A percentile compares a stretch with the other conserved stretches of the same genome.
Conservation (phyloP, 92 coral and sea anemone genomes). For the Micromussa lordhowensis region DNA sequence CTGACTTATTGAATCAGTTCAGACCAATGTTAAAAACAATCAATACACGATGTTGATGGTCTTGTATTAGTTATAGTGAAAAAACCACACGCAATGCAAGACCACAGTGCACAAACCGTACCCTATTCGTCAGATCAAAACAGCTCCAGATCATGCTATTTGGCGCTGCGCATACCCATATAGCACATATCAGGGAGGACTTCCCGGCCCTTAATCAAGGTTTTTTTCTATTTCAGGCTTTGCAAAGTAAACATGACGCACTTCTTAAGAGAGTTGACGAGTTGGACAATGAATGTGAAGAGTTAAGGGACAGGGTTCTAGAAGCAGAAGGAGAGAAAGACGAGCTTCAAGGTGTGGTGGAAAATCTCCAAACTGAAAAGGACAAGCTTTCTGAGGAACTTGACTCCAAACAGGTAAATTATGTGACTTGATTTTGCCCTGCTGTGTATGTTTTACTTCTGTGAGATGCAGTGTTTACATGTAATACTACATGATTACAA, state of each 20-base stretch:
- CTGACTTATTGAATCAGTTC: too few species aligned
- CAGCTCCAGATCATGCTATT: too few species aligned
- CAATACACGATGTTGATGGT: too few species aligned
- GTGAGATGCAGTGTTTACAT: neutral
- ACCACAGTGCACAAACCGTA: too few species aligned
- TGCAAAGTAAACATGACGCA: conserved; percentile 92
- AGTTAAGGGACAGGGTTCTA: conserved; percentile 78
- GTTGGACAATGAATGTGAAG: conserved; percentile 91
- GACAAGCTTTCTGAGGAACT: conserved; percentile 71
- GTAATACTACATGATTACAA: neutral
- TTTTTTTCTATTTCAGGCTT: conserved; percentile 60
- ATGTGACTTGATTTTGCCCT: neutral
- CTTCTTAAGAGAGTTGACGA: conserved; percentile 92
- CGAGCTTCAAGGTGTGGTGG: conserved; percentile 83
- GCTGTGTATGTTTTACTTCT: neutral
- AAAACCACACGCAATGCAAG: too few species aligned
- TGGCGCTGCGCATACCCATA: too few species aligned
- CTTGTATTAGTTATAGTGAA: too few species aligned
- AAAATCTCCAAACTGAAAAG: conserved; percentile 53
- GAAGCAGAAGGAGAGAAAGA: conserved; percentile 89
- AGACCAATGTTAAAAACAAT: too few species aligned
- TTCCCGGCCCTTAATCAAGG: too few species aligned
- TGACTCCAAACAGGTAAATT: conserved; percentile 82
- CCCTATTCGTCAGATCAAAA: too few species aligned
- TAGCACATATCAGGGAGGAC: neutral